These are phyloP conservation scores for Campylomormyrus tamandua DNA, from an alignment of 2,113 vertebrate species.

Conservation along the genomic window DNA sequence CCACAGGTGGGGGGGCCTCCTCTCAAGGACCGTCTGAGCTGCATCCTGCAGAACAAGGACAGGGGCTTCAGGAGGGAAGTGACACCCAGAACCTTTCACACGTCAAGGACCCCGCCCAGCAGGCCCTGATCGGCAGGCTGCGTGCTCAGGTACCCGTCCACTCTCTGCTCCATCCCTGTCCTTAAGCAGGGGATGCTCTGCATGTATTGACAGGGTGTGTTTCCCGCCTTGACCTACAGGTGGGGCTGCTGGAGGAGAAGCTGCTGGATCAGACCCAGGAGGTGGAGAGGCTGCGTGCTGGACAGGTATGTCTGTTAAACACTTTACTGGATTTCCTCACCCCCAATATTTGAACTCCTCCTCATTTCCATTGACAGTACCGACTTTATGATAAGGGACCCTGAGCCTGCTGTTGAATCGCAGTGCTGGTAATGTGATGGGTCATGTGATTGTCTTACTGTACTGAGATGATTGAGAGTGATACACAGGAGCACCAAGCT, in stretches of 20 bases:
- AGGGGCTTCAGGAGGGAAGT: constrained; percentile 49
- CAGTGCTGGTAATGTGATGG: background rate
- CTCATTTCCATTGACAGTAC: background rate
- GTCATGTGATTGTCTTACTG: background rate
- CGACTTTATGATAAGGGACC: background rate
- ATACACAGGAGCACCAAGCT: background rate
- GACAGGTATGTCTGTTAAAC: constrained; percentile 59
- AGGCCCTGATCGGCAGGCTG: constrained; percentile 57
- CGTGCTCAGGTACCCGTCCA: constrained; percentile 66
- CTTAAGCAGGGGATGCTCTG: background rate
- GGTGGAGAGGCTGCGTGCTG: constrained; percentile 72
- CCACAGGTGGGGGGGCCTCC: background rate
- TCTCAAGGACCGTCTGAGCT: constrained; percentile 49
- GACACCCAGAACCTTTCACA: background rate
- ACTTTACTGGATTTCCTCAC: background rate
- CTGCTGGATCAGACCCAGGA: constrained; percentile 75
- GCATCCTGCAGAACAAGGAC: constrained; percentile 55
- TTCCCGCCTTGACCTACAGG: constrained; percentile 49
- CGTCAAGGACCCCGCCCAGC: constrained; percentile 57
- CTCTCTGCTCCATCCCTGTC: background rate
- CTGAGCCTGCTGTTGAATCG: background rate
- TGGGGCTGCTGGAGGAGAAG: constrained; percentile 76
- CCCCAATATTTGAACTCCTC: background rate
- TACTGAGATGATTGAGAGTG: background rate
- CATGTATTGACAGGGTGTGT: background rate